A percentile compares a stretch with the other conserved stretches of the same genome.
Conservation (phyloP, 1,140 invertebrate genomes). For the Saccostrea glomerata region DNA sequence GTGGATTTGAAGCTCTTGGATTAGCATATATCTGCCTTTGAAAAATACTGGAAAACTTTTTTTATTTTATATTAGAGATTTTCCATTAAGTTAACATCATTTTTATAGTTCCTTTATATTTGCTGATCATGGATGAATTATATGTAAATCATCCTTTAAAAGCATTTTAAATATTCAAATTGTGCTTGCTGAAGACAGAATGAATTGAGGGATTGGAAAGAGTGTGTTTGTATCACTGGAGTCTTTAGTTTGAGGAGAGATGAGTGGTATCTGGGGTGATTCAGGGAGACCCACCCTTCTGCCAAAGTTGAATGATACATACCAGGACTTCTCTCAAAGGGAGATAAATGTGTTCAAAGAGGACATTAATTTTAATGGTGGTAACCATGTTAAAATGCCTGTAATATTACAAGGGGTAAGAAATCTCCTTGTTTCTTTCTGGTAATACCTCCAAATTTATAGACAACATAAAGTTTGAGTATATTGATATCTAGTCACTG, state of each 20-base stretch:
- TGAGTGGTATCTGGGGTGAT: background rate
- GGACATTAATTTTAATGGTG: background rate
- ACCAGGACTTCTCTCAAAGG: slow-evolving; percentile 24
- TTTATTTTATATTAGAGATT: too few relatives aligned
- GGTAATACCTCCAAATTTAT: background rate
- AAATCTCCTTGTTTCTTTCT: background rate
- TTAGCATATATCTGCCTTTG: background rate
- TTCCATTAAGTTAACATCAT: background rate
- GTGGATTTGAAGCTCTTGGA: background rate
- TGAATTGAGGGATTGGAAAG: background rate
- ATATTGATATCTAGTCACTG: background rate
- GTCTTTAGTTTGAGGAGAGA: background rate
- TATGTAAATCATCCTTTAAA: background rate
- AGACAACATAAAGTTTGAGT: background rate
- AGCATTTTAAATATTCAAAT: background rate
- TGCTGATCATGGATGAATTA: background rate
- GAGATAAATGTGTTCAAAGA: slow-evolving; percentile 15
- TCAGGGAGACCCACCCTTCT: background rate
- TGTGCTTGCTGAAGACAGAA: background rate
- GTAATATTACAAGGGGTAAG: slow-evolving; percentile 18
- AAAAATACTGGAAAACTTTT: background rate
- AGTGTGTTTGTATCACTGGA: background rate
- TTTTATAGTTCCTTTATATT: background rate
- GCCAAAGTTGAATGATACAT: slow-evolving; percentile 2
- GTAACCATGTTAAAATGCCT: slow-evolving; percentile 23